Conservation (phyloP, 2,888 invertebrate genomes). For the Calameuta idolon region DNA sequence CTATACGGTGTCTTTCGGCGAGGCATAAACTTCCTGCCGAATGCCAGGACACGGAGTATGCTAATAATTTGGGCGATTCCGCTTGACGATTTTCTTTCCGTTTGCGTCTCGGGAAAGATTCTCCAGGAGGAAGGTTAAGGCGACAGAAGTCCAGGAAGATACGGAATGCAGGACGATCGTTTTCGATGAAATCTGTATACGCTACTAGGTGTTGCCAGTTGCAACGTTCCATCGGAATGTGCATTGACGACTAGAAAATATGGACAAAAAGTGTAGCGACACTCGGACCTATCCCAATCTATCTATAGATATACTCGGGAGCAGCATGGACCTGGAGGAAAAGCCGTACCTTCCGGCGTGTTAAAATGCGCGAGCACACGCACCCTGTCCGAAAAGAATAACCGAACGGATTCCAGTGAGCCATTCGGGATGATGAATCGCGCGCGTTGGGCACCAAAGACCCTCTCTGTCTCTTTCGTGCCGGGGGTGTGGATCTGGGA, state of each 20-base stretch:
- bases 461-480: conserved; percentile 38
- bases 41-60: conserved; percentile 59
- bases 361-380: conserved; percentile 51
- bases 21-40: conserved; percentile 53
- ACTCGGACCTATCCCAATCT: background rate
- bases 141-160: background rate
- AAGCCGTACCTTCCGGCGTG: conserved; percentile 19
- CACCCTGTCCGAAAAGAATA: conserved; percentile 32
- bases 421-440: conserved; percentile 46
- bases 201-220: background rate
- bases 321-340: conserved; percentile 32
- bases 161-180: background rate
- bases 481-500: conserved; percentile 16
- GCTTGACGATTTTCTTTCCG: conserved; percentile 38
- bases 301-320: background rate
- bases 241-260: background rate
- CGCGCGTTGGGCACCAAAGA: conserved; percentile 16
- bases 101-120: conserved; percentile 26
- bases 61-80: conserved; percentile 49
- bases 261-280: too few species aligned
- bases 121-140: background rate
- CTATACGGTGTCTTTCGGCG: background rate
- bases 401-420: conserved; percentile 38
- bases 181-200: background rate
- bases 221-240: background rate